These are phyloP conservation scores for Synergus umbraculus DNA, from an alignment of 2,888 invertebrate genomes.

Conservation along the genomic window DNA sequence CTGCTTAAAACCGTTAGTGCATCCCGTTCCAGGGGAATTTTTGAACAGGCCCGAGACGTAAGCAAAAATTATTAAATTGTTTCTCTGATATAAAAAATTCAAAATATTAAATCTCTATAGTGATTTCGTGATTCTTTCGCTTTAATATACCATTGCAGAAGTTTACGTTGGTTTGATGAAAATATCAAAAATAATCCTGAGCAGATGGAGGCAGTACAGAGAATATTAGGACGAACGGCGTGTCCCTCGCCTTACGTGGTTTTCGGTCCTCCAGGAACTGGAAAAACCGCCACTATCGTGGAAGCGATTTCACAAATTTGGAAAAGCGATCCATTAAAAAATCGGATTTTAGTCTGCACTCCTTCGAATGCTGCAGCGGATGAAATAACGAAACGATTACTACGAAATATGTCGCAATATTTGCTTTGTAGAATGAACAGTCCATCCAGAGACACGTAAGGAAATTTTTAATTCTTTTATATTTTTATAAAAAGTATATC, in stretches of 20 bases:
- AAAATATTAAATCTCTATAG: neutral
- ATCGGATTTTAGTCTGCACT: constrained; percentile 82
- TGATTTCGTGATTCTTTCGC: neutral
- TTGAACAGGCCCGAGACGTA: constrained; percentile 41
- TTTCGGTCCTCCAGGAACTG: constrained; percentile 51
- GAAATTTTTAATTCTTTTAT: neutral
- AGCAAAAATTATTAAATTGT: neutral
- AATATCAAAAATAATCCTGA: constrained; percentile 79
- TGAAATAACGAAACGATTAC: constrained; percentile 80
- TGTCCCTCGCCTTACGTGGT: constrained; percentile 14
- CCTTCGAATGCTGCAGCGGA: constrained; percentile 87
- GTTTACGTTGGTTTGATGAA: constrained; percentile 67
- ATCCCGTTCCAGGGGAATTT: constrained; percentile 44
- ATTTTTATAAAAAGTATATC: neutral
- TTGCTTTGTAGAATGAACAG: constrained; percentile 57
- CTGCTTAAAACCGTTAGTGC: constrained; percentile 44
- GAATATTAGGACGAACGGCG: constrained; percentile 16
- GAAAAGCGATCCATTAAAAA: constrained; percentile 66
- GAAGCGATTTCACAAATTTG: constrained; percentile 50
- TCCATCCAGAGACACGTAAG: constrained; percentile 56
- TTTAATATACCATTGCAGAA: neutral
- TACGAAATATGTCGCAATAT: constrained; percentile 66
- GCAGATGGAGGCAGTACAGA: constrained; percentile 82
- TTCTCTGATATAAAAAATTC: neutral
- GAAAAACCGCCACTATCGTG: constrained; percentile 52